These are phyloP conservation scores for Epirrhoe tristata DNA, from an alignment of 2,888 invertebrate genomes.

Conservation along the genomic window DNA sequence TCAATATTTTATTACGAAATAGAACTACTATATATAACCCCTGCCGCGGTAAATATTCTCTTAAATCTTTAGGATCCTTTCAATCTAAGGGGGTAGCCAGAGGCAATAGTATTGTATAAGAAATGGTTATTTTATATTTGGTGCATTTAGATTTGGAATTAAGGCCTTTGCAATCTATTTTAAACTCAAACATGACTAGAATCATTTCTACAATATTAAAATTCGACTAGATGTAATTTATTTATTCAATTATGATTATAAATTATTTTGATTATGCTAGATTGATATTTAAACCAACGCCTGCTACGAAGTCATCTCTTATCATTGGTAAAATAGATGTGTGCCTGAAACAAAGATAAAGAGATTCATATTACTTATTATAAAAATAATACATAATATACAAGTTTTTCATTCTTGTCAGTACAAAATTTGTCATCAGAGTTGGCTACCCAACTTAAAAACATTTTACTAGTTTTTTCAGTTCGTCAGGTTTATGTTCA, in stretches of 20 bases:
- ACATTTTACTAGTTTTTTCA: no score
- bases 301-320: slow-evolving; percentile 88
- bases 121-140: slow-evolving; percentile 15
- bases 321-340: slow-evolving; percentile 87
- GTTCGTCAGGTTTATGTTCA: no score
- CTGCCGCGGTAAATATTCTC: no score
- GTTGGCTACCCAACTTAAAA: no score
- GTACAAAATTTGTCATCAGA: no score
- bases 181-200: slow-evolving; percentile 44
- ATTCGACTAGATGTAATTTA: slow-evolving; percentile 49
- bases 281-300: slow-evolving; percentile 86
- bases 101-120: no score
- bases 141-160: slow-evolving; percentile 27
- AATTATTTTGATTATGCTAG: slow-evolving; percentile 71
- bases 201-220: slow-evolving; percentile 35
- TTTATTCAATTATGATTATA: slow-evolving; percentile 22
- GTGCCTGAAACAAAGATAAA: slow-evolving; percentile 84
- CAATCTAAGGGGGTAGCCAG: no score
- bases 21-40: no score
- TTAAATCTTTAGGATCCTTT: no score
- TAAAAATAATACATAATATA: background rate
- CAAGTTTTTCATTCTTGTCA: no score
- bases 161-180: slow-evolving; percentile 32
- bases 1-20: no score
- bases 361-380: background rate